A percentile compares a stretch with the other conserved stretches of the same genome.
phyloP scores from a whole-genome alignment of 1,140 invertebrate genomes.

The Forficula auricularia region DNA sequence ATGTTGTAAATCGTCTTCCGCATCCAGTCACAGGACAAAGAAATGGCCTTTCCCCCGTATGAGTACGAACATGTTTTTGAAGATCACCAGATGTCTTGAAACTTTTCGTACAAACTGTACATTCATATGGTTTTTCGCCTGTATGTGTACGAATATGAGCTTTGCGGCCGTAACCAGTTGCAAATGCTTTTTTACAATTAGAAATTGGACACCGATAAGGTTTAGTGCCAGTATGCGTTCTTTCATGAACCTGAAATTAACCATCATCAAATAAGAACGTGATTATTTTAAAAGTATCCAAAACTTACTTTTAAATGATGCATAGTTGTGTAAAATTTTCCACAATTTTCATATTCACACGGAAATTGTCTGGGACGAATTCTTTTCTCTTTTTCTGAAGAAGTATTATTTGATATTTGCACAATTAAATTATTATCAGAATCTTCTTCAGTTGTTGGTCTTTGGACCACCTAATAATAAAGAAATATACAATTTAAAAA shows the following conservation, averaged over 20 bases:
- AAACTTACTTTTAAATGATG: constrained; percentile 34
- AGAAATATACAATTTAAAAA: too few relatives aligned
- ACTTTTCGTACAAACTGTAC: constrained; percentile 39
- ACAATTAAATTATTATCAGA: constrained; percentile 4
- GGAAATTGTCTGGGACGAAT: constrained; percentile 8
- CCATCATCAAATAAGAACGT: constrained; percentile 8
- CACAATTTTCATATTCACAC: constrained; percentile 32
- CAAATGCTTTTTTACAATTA: constrained; percentile 44
- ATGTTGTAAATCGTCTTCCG: constrained; percentile 49
- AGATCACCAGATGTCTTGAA: constrained; percentile 52
- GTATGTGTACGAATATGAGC: constrained; percentile 48
- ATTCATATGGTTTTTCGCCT: constrained; percentile 49
- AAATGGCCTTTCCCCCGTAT: constrained; percentile 52
- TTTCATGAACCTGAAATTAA: constrained; percentile 38
- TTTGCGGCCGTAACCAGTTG: constrained; percentile 48
- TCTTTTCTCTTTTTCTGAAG: constrained; percentile 10
- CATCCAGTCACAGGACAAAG: constrained; percentile 43
- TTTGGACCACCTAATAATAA: too few relatives aligned
- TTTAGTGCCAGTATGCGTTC: constrained; percentile 41
- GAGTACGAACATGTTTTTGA: constrained; percentile 48
- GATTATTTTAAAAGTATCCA: constrained; percentile 4
- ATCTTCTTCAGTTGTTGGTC: too few relatives aligned
- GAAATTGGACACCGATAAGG: constrained; percentile 40
- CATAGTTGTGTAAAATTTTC: constrained; percentile 33
- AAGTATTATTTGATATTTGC: constrained; percentile 3